A percentile compares a stretch with the other conserved stretches of the same genome.
phyloP scores from a whole-genome alignment of 2,797 vertebrate species.

The Urosaurus nigricauda region DNA sequence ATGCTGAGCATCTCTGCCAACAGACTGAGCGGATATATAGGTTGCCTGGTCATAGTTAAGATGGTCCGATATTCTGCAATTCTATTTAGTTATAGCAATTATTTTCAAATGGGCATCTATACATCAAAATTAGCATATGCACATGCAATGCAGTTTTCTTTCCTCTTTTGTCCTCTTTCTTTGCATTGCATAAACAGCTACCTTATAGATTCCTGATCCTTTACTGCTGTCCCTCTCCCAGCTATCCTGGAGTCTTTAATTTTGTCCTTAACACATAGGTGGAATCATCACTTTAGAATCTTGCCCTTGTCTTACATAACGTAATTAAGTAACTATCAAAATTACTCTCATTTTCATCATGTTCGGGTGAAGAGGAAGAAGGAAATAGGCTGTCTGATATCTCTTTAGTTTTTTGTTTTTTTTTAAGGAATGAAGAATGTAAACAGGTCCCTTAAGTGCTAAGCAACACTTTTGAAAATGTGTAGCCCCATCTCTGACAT shows the following conservation, averaged over 20 bases:
- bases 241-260: background rate
- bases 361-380: too few species aligned
- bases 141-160: background rate
- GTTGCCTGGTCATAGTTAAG: background rate
- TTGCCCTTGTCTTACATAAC: too few species aligned
- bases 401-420: background rate
- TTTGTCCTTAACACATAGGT: background rate
- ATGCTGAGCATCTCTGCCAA: background rate
- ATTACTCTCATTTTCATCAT: background rate
- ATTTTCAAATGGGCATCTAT: background rate
- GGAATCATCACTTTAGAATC: background rate
- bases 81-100: background rate
- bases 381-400: background rate
- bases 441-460: background rate
- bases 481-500: background rate
- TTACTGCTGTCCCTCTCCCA: background rate
- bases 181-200: background rate
- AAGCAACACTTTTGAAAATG: constrained; percentile 1
- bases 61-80: background rate
- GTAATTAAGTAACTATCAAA: too few species aligned
- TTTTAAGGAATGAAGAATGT: background rate
- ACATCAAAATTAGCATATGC: background rate
- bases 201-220: background rate
- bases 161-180: background rate
- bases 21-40: background rate